Base-by-base conservation (phyloP, 2,113 vertebrate species). In the Eulacestoma nigropectus region DNA sequence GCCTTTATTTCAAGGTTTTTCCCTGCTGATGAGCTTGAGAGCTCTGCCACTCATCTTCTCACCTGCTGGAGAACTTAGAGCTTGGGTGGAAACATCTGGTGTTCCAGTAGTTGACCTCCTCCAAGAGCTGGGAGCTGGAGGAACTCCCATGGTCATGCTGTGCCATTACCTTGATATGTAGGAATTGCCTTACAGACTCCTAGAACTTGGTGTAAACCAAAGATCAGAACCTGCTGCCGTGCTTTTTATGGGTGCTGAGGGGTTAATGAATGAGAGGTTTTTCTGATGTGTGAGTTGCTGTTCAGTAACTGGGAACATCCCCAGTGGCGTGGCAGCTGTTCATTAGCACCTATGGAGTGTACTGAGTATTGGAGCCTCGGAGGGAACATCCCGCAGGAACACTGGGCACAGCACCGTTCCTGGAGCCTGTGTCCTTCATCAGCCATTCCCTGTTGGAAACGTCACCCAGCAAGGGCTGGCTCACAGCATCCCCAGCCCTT, bases 111-210 rank as follows among this genome's bases (percentile, higher is more conserved):
- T 9, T 19, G 27, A 15, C 26, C 29, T 33, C 26, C 20, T 55
- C 25, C 55, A 29, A 19, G 62, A 33, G 14, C 1, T 35, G 41
- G 27, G 18, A 33, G 26, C 10, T 35, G 69, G 16, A 27, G 35
- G 16, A 27, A 1, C 37, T 35, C 32, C 15, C 6, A 0, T 3
- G 16, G 55, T 73, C 42, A 10, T 0, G 0, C 64, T 32, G 26
- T 25, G 49, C 57, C 1, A 0, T 30, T 11, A 11, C 56, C 68
- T 65, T 0, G 2, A 1, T 8, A 14, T 19, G 33, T 8, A 30
- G 53, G 15, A 77, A 32, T 25, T 33, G 6, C 18, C 41, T 22
- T 32, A 8, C 3, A 19, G 44, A 6, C 37, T 46, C 22, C 29
- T 22, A 7, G 25, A 47, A 13, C 16, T 35, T 29, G 72, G 12